Evolutionary conservation across 2,797 vertebrate genomes (phyloP).

Genomic region (Rhabdophis nuchalis): DNA sequence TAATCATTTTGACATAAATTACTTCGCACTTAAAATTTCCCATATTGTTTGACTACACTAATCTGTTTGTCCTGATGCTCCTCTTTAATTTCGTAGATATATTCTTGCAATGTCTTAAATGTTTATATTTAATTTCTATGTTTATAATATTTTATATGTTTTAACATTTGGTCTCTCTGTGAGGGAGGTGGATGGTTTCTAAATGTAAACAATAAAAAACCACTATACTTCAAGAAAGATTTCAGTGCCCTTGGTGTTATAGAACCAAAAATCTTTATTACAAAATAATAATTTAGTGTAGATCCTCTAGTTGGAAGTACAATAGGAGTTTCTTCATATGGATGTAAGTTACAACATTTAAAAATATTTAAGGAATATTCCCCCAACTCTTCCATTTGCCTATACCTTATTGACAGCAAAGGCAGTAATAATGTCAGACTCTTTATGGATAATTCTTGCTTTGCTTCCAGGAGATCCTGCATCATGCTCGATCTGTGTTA

Average conservation of each 20-base stretch:
- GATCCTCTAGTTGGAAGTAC: neutral
- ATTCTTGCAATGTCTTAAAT: neutral
- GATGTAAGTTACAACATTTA: neutral
- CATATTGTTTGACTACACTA: neutral
- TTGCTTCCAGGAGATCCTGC: constrained; percentile 79
- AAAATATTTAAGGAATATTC: neutral
- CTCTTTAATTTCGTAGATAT: neutral
- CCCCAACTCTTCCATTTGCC: neutral
- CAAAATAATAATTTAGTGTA: rapidly evolving
- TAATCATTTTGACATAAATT: neutral
- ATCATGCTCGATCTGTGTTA: constrained; percentile 83
- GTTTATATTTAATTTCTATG: neutral
- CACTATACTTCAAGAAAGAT: neutral
- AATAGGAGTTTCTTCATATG: neutral
- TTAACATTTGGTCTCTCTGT: neutral
- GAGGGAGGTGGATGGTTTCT: neutral
- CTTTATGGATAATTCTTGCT: constrained; percentile 97
- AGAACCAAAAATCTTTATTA: neutral
- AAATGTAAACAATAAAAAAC: neutral
- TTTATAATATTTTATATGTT: neutral
- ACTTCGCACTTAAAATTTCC: neutral
- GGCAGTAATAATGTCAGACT: constrained; percentile 97
- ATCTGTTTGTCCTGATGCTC: neutral
- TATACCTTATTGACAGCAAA: constrained; percentile 97
- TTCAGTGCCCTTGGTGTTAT: neutral